Percentiles rank a stretch among this genome's conserved stretches.
These are phyloP conservation scores for Hypsibius dujardini DNA, from an alignment of 1,140 invertebrate genomes.

Conservation along the genomic window DNA sequence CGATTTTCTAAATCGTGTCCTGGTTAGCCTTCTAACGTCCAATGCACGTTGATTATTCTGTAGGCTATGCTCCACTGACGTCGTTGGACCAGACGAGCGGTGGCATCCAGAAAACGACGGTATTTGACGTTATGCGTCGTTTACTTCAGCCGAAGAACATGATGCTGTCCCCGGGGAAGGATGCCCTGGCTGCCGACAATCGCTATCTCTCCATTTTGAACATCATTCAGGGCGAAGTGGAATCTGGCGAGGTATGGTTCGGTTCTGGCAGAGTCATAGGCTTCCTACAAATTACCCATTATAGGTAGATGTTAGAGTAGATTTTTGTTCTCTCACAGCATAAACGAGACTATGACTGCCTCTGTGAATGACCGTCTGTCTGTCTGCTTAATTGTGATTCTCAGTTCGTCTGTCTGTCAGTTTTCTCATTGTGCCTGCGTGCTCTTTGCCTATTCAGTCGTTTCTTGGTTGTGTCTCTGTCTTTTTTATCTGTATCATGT, in stretches of 20 bases:
- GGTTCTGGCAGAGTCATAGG: neutral
- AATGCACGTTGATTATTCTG: neutral
- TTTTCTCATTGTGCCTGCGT: too few species aligned
- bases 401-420: too few species aligned
- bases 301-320: too few species aligned
- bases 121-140: constrained; percentile 82
- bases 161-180: constrained; percentile 87
- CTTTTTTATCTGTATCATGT: too few species aligned
- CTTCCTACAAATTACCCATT: too few species aligned
- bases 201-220: constrained; percentile 95
- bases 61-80: constrained; percentile 25
- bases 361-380: too few species aligned
- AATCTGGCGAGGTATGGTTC: constrained; percentile 48
- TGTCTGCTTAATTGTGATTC: too few species aligned
- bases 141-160: constrained; percentile 95
- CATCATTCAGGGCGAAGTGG: constrained; percentile 93
- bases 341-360: constrained; percentile 1
- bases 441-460: too few species aligned
- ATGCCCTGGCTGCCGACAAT: constrained; percentile 56
- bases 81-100: constrained; percentile 47
- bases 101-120: constrained; percentile 71
- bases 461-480: too few species aligned
- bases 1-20: neutral
- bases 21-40: neutral
- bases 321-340: neutral